Percentiles rank a stretch among this genome's conserved stretches.
phyloP scores from a whole-genome alignment of 2,113 vertebrate species.

The Polypterus bichir region DNA sequence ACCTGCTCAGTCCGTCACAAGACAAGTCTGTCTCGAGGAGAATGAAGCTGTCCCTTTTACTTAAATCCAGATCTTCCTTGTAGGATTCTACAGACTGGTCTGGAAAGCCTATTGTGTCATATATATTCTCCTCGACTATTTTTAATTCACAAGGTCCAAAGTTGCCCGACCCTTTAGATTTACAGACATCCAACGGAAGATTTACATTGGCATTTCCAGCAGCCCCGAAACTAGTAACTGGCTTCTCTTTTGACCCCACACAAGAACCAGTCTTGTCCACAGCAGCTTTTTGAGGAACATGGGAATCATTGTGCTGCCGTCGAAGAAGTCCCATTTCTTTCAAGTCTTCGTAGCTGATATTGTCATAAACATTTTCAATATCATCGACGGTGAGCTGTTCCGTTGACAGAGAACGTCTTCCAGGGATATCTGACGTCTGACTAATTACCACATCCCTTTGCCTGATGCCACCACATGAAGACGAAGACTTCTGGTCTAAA shows the following conservation, averaged over 20 bases:
- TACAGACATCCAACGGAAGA: slow-evolving; percentile 26
- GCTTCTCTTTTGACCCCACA: slow-evolving; percentile 27
- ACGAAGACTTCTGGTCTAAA: slow-evolving; percentile 15
- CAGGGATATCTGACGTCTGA: slow-evolving; percentile 47
- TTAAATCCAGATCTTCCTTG: slow-evolving; percentile 23
- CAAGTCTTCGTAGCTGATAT: slow-evolving; percentile 91
- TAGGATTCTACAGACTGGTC: slow-evolving; percentile 39
- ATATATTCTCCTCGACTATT: slow-evolving; percentile 76
- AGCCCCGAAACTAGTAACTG: slow-evolving; percentile 5
- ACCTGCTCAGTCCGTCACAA: slow-evolving; percentile 41
- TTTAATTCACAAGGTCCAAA: slow-evolving; percentile 54
- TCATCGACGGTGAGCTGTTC: slow-evolving; percentile 76
- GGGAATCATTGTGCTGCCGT: slow-evolving; percentile 45
- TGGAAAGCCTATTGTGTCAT: slow-evolving; percentile 73
- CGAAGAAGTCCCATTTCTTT: slow-evolving; percentile 76
- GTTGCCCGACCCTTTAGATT: slow-evolving; percentile 33
- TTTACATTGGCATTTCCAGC: slow-evolving; percentile 15
- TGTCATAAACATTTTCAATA: slow-evolving; percentile 91
- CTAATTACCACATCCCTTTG: slow-evolving; percentile 14
- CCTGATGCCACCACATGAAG: slow-evolving; percentile 27
- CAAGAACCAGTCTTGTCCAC: slow-evolving; percentile 37
- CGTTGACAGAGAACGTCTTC: slow-evolving; percentile 60
- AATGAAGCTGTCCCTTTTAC: slow-evolving; percentile 41
- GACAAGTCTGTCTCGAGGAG: slow-evolving; percentile 57
- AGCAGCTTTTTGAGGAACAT: slow-evolving; percentile 24